A percentile compares a stretch with the other conserved stretches of the same genome.
Evolutionary conservation across 2,888 invertebrate genomes (phyloP).

Genomic region (Lysandra bellargus): DNA sequence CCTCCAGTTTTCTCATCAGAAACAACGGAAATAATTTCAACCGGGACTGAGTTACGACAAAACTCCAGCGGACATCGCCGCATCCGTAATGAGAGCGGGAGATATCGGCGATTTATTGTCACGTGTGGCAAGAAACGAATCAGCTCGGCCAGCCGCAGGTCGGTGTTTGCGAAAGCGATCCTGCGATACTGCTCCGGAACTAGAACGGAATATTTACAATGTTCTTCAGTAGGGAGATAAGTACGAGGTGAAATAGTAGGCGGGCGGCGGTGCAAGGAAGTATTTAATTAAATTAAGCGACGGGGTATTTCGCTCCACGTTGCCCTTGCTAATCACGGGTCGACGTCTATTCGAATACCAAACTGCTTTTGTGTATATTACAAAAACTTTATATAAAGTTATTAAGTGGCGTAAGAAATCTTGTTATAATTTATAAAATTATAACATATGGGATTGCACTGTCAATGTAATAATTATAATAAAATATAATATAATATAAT

Average conservation of each 20-base stretch:
- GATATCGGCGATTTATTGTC: constrained; percentile 76
- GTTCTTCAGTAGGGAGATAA: constrained; percentile 37
- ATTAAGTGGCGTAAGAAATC: neutral
- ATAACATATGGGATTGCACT: neutral
- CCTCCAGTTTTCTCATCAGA: constrained; percentile 80
- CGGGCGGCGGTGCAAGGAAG: constrained; percentile 63
- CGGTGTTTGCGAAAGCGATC: constrained; percentile 37
- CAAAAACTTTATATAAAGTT: neutral
- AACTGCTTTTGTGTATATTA: constrained; percentile 55
- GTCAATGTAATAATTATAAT: too few species aligned
- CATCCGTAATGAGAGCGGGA: constrained; percentile 79
- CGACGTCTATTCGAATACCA: constrained; percentile 67
- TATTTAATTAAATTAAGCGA: constrained; percentile 77
- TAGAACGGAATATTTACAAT: constrained; percentile 36
- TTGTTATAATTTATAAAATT: neutral
- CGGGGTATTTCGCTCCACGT: constrained; percentile 62
- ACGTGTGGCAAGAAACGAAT: constrained; percentile 58
- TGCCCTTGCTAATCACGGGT: constrained; percentile 72
- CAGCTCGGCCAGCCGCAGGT: constrained; percentile 36
- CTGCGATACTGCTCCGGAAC: constrained; percentile 29
- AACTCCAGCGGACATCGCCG: constrained; percentile 79
- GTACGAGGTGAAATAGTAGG: constrained; percentile 67
- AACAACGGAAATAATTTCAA: constrained; percentile 79
- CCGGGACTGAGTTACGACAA: constrained; percentile 80
- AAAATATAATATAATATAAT: too few species aligned